A percentile compares a stretch with the other conserved stretches of the same genome.
Conservation (phyloP, 2,113 vertebrate genomes). For the Sinocyclocheilus anophthalmus region DNA sequence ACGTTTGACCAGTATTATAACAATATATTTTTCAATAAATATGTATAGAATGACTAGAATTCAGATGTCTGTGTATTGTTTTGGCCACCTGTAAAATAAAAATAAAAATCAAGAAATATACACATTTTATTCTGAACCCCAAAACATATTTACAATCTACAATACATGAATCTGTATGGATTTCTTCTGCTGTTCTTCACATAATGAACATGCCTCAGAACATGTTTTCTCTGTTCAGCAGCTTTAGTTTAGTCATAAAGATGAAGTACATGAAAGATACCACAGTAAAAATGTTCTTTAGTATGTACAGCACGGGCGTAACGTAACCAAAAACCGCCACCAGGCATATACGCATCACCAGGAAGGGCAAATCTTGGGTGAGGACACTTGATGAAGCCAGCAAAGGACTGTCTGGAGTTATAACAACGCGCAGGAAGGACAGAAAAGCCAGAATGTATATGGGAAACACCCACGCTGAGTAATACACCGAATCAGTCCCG, state of each 20-base stretch:
- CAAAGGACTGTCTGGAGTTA: conserved; percentile 73
- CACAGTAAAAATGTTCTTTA: conserved; percentile 78
- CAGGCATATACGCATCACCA: conserved; percentile 75
- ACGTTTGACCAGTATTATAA: too few species aligned
- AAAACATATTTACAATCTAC: conserved; percentile 1
- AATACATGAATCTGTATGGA: not conserved
- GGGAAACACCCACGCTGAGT: conserved; percentile 77
- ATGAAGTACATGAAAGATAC: conserved; percentile 80
- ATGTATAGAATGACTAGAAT: not conserved
- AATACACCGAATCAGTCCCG: conserved; percentile 64
- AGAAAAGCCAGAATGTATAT: conserved; percentile 77
- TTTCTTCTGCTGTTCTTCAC: not conserved
- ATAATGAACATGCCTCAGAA: conserved; percentile 64
- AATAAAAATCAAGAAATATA: not conserved
- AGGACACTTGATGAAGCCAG: conserved; percentile 64
- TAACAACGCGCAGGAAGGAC: conserved; percentile 71
- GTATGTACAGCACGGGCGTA: conserved; percentile 75
- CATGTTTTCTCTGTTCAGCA: conserved; percentile 69
- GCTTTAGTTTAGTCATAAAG: conserved; percentile 69
- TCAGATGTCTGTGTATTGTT: not conserved
- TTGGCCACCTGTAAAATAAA: not conserved
- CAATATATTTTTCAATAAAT: conserved; percentile 12
- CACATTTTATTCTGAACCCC: not conserved
- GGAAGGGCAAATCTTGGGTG: conserved; percentile 81
- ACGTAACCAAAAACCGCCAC: conserved; percentile 70